Conservation (phyloP, 64 coral and sea anemone genomes). For the Catalaphyllia jardinei region DNA sequence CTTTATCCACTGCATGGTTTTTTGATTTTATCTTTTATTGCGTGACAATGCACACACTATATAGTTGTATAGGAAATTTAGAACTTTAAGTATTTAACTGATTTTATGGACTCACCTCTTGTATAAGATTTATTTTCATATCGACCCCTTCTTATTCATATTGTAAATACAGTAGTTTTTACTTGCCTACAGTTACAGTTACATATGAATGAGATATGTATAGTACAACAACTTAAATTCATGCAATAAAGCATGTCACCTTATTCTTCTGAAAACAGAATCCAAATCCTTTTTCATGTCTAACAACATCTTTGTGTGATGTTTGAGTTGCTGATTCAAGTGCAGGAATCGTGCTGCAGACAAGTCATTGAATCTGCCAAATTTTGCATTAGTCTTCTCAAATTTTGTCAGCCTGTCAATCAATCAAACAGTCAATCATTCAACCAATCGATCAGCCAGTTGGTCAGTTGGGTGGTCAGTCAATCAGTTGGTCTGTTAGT, state of each 20-base stretch:
- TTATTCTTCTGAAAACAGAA: conserved; percentile 94
- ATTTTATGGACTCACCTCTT: too few species aligned
- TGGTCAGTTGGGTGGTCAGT: too few species aligned
- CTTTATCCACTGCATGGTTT: too few species aligned
- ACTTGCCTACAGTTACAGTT: too few species aligned
- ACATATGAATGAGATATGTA: neutral
- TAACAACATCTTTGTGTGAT: conserved; percentile 84
- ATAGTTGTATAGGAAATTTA: too few species aligned
- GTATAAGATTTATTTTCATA: too few species aligned
- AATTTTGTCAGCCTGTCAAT: conserved; percentile 73
- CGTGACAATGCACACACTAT: too few species aligned
- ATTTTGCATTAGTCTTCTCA: conserved; percentile 85
- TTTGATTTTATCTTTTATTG: too few species aligned
- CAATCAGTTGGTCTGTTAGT: too few species aligned
- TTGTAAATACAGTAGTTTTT: too few species aligned
- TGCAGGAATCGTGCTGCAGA: conserved; percentile 74
- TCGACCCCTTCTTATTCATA: too few species aligned
- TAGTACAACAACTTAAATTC: neutral
- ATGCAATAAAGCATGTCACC: conserved; percentile 20
- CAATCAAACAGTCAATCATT: neutral
- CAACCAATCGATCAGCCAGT: neutral
- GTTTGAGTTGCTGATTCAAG: conserved; percentile 66
- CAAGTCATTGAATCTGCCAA: conserved; percentile 86
- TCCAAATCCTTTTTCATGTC: conserved; percentile 97
- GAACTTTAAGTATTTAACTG: too few species aligned